Base-by-base conservation (phyloP, 2,888 invertebrate genomes). In the Pediacus dermestoides region DNA sequence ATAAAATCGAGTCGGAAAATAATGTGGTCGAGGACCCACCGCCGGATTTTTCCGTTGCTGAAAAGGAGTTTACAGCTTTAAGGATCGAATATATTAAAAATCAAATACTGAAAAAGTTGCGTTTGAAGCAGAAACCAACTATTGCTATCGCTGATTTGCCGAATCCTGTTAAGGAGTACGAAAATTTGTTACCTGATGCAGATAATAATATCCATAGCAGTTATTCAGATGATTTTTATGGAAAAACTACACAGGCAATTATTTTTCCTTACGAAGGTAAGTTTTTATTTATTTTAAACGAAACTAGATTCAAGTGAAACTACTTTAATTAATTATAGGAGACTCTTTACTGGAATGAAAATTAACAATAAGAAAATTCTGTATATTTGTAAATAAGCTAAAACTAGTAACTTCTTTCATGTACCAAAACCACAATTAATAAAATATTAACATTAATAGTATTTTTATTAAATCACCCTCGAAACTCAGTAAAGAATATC, bases 1-100 rank as follows among this genome's bases (percentile, higher is more conserved):
- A n/a, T n/a, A n/a, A n/a, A n/a, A n/a, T n/a, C n/a, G 47, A 55
- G 33, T 21, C 42, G 10, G 62, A 66, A 39, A 63, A 62, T 38
- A 55, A 54, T 44, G 53, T 65, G 10, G 34, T 47, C 12, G 52
- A 54, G 27, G 50, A 55, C 21, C 45, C 46, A 39, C 3, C 4
- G 3, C 3, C 3, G 14, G 37, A 52, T 10, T 58, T 57, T 40
- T 53, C 57, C 9, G 57, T 59, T 11, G 58, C 60, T 9, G 80
- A 80, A 30, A 73, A 75, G 26, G 77, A 82, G 52, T 66, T 61
- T 86, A 83, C 81, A 0, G 79, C 79, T 18, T 73, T 85, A 21
- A 72, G 89, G 46, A 80, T 89, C 44, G 87, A 88, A 66, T 85
- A 84, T 55, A 86, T 88, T 30, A 89, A 89, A 67, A 81, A 85